Percentiles rank a stretch among this genome's conserved stretches.
Conservation (phyloP, 2,797 vertebrate genomes). For the Falco columbarius region DNA sequence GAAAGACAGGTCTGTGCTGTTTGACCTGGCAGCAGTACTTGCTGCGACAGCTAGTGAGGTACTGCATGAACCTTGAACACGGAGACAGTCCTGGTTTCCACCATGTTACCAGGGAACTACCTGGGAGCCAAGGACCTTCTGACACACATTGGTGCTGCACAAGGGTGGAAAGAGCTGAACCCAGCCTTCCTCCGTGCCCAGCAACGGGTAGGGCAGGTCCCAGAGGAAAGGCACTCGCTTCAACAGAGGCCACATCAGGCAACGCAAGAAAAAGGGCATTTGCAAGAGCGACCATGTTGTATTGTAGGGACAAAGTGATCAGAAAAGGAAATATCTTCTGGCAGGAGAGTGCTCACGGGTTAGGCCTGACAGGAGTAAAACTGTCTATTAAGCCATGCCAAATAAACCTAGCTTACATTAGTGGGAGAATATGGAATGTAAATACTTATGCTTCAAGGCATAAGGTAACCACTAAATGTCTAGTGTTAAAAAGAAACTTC, state of each 20-base stretch:
- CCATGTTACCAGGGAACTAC: background rate
- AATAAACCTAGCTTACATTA: constrained; percentile 37
- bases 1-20: background rate
- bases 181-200: background rate
- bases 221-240: background rate
- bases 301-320: background rate
- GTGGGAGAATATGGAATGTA: constrained; percentile 32
- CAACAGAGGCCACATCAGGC: background rate
- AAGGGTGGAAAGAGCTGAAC: background rate
- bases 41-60: background rate
- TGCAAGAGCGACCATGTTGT: background rate
- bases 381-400: constrained; percentile 5
- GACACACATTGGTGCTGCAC: background rate
- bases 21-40: background rate
- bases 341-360: background rate
- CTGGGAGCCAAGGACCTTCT: background rate
- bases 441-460: constrained; percentile 54
- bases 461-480: constrained; percentile 59
- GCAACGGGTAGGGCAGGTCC: background rate
- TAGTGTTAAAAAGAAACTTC: constrained; percentile 51
- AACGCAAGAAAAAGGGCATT: background rate
- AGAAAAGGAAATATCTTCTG: constrained; percentile 4
- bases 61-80: accelerated
- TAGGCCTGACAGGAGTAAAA: background rate
- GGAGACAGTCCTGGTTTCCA: background rate